phyloP scores from a whole-genome alignment of 2,797 vertebrate genomes.

The Sebastes minor region DNA sequence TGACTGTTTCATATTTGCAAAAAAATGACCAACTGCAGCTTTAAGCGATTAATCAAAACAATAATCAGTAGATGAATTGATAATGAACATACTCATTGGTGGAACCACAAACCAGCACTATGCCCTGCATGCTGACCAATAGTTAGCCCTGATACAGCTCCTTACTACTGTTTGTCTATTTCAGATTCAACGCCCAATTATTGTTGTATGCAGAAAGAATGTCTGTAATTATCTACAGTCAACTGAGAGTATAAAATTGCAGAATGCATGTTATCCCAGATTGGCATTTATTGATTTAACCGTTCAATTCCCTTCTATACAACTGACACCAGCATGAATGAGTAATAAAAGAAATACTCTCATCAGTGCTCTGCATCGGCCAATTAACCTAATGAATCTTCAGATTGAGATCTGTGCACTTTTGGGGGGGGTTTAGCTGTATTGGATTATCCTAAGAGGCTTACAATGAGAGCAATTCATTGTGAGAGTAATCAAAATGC shows the following conservation, averaged over 20 bases:
- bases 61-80: background rate
- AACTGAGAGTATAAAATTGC: background rate
- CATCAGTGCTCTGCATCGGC: background rate
- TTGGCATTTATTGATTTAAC: background rate
- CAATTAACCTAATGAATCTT: background rate
- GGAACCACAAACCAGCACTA: background rate
- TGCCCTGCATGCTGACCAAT: background rate
- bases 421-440: background rate
- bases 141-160: background rate
- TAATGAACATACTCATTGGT: background rate
- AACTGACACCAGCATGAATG: background rate
- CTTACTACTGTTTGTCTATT: background rate
- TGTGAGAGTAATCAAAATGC: background rate
- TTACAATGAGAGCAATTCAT: background rate
- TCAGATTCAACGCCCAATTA: background rate
- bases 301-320: background rate
- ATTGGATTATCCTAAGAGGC: background rate
- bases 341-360: background rate
- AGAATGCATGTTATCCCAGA: background rate
- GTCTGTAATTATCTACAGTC: background rate
- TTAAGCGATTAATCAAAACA: background rate
- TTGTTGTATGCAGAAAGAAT: background rate
- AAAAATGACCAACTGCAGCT: too few relatives aligned
- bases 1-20: too few relatives aligned
- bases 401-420: background rate